phyloP scores from a whole-genome alignment of 2,888 invertebrate species.

The Lymantria monacha region DNA sequence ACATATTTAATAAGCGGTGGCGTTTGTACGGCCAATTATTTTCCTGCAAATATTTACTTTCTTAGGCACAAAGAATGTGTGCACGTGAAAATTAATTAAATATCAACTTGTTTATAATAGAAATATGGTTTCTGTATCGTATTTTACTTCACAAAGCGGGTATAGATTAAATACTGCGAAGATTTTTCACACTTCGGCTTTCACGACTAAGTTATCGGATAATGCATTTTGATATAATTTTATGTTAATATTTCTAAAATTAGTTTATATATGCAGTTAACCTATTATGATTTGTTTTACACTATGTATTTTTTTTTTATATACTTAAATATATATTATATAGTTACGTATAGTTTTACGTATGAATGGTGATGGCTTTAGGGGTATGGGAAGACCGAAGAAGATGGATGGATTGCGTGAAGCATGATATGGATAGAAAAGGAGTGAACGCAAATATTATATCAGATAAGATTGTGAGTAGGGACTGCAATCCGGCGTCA shows the following conservation, averaged over 20 bases:
- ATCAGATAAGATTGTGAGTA: too few relatives aligned
- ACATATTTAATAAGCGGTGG: conserved; percentile 51
- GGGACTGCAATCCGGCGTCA: too few relatives aligned
- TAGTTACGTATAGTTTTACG: too few relatives aligned
- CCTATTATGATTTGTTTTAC: not conserved
- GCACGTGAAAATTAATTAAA: conserved; percentile 73
- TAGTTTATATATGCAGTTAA: too few relatives aligned
- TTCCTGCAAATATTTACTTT: conserved; percentile 46
- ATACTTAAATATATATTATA: too few relatives aligned
- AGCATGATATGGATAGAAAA: too few relatives aligned
- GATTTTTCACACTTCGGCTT: conserved; percentile 25
- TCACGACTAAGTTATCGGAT: conserved; percentile 4
- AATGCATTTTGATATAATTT: conserved; percentile 7
- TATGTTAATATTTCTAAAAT: not conserved
- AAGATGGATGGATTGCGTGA: too few relatives aligned
- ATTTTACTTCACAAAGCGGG: conserved; percentile 16
- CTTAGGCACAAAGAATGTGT: conserved; percentile 64
- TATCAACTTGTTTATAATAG: conserved; percentile 46
- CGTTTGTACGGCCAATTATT: conserved; percentile 47
- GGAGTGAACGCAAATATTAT: too few relatives aligned
- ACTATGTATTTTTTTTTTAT: not conserved
- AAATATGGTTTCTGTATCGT: conserved; percentile 33
- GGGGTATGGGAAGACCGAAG: too few relatives aligned
- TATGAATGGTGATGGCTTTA: too few relatives aligned
- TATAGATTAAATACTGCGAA: conserved; percentile 18